These are phyloP conservation scores for Cephus rjabovi DNA, from an alignment of 2,888 invertebrate genomes.

Conservation along the genomic window DNA sequence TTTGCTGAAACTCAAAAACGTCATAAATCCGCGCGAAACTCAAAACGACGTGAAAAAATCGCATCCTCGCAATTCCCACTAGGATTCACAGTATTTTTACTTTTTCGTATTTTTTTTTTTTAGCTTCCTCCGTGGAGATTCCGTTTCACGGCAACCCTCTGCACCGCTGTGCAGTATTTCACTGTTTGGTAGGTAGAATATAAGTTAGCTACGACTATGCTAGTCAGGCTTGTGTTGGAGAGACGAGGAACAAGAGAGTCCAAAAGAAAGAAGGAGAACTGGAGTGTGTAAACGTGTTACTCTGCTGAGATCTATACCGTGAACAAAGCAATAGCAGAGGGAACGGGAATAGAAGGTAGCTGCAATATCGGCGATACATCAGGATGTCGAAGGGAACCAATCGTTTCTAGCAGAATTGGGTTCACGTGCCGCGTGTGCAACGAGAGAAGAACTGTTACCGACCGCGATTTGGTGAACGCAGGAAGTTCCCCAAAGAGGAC, in stretches of 20 bases:
- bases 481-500: slow-evolving; percentile 51
- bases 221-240: neutral
- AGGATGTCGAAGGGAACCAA: slow-evolving; percentile 55
- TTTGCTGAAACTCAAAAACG: neutral
- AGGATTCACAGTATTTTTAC: neutral
- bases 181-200: neutral
- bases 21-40: neutral
- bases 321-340: slow-evolving; percentile 16
- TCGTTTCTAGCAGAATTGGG: slow-evolving; percentile 53
- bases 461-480: slow-evolving; percentile 55
- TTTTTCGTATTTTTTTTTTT: neutral
- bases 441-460: slow-evolving; percentile 54
- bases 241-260: neutral
- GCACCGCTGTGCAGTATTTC: neutral
- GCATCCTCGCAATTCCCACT: neutral
- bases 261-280: neutral
- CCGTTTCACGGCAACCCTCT: neutral
- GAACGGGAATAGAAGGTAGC: slow-evolving; percentile 54
- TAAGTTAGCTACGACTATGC: neutral
- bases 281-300: neutral
- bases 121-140: neutral
- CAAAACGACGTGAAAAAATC: neutral
- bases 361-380: slow-evolving; percentile 60
- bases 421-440: slow-evolving; percentile 47
- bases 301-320: slow-evolving; percentile 16